A percentile compares a stretch with the other conserved stretches of the same genome.
Conservation (phyloP, 2,888 invertebrate genomes). For the Osmoderma eremita region DNA sequence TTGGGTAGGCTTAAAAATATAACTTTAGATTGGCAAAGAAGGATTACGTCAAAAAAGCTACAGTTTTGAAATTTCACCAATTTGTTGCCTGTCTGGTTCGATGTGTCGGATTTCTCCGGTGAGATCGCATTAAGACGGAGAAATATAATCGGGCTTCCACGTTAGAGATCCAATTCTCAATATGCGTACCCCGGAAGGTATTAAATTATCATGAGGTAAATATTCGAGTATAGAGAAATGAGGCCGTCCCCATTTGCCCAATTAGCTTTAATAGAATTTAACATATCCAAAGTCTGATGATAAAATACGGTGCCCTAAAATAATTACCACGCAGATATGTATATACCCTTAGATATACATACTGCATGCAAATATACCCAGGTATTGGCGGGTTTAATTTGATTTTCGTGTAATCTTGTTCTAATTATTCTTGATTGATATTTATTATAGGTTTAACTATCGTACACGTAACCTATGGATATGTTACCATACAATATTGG, state of each 20-base stretch:
- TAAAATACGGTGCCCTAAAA: not conserved
- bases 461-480: too few species aligned
- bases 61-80: conserved; percentile 30
- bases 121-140: conserved; percentile 1
- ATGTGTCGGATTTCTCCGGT: conserved; percentile 31
- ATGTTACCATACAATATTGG: too few species aligned
- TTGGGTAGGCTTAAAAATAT: too few species aligned
- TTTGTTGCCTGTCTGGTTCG: conserved; percentile 38
- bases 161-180: conserved; percentile 14
- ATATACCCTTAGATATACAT: too few species aligned
- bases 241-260: conserved; percentile 3
- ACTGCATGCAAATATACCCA: too few species aligned
- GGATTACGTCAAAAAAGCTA: conserved; percentile 23
- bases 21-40: too few species aligned
- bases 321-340: not conserved
- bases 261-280: conserved; percentile 5
- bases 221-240: conserved; percentile 6
- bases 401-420: too few species aligned
- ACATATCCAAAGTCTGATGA: not conserved
- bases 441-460: too few species aligned
- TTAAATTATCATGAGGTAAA: conserved; percentile 16
- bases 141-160: conserved; percentile 15
- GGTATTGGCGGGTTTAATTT: too few species aligned
- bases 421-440: too few species aligned
- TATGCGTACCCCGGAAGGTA: not conserved